These are phyloP conservation scores for Epinotia brunnichana DNA, from an alignment of 2,888 invertebrate genomes.

Conservation along the genomic window DNA sequence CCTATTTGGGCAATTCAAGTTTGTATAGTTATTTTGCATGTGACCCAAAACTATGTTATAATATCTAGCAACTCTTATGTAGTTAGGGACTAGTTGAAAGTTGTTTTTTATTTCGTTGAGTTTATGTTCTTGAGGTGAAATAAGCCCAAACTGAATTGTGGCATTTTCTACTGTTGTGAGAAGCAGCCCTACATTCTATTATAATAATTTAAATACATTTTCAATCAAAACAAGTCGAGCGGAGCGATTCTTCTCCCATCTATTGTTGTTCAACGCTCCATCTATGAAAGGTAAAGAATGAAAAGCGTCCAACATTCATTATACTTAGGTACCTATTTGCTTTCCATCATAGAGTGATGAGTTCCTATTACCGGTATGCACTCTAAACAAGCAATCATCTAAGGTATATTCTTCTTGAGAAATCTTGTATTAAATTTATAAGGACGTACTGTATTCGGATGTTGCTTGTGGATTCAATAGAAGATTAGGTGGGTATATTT, in stretches of 20 bases:
- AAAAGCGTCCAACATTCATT: constrained; percentile 26
- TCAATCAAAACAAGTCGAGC: not conserved
- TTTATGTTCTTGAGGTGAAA: too few species aligned
- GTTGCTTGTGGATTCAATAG: not conserved
- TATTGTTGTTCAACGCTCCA: constrained; percentile 23
- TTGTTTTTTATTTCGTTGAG: too few species aligned
- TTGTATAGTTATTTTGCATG: too few species aligned
- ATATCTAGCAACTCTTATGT: too few species aligned
- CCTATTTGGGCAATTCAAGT: too few species aligned
- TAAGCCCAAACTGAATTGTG: too few species aligned
- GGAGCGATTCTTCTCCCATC: constrained; percentile 2
- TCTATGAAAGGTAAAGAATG: constrained; percentile 23
- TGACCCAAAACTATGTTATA: too few species aligned
- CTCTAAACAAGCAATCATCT: constrained; percentile 8
- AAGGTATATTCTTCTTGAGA: constrained; percentile 12
- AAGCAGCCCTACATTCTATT: not conserved
- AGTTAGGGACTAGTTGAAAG: too few species aligned
- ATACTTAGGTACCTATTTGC: too few species aligned
- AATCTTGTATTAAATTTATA: constrained; percentile 12
- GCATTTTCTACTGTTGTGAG: not conserved
- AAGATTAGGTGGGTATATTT: not conserved
- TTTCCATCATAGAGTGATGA: constrained; percentile 32
- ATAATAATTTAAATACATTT: constrained; percentile 11
- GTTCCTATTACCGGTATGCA: constrained; percentile 13
- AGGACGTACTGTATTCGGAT: not conserved